Evolutionary conservation across 2,113 vertebrate genomes (phyloP), one percentile per base, ranked within the genome.

Genomic region (Corydoras sp.): DNA sequence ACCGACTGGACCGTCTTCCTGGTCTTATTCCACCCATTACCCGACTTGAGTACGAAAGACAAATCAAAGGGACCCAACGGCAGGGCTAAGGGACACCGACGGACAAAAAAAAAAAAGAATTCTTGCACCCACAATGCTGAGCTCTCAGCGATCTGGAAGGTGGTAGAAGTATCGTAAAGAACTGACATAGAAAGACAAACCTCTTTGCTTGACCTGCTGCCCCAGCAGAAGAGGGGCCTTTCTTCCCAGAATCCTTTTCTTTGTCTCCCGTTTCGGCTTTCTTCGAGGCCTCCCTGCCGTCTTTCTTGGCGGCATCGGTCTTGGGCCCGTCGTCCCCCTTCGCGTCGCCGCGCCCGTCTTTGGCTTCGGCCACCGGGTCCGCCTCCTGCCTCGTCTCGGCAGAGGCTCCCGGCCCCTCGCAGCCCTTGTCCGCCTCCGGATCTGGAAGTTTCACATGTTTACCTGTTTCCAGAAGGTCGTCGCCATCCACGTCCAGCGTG

Each of bases 111-210:
- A 76, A 9, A 92, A 89, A 87, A 75, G 86, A 92, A 89, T 86
- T 95, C 95, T 96, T 95, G 94, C 93, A 97, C 93, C 93, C 94
- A 95, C 94, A 98, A 95, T 93, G 95, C 84, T 94, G 94, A 90
- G 91, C 93, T 94, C 94, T 92, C 94, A 99, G 92, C 89, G 95
- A 94, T 95, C 91, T 95, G 95, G 94, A 90, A 96, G 92, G 94
- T 94, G 92, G 95, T 93, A 99, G 89, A 91, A 94, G 79, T 73
- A 80, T 80, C 76, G 93, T 95, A 98, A 98, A 97, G 92, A 98
- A 99, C 96, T 93, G 95, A 99, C 96, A 99, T 98, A 99, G 95
- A 99, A 99, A 98, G 94, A 99, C 97, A 96, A 99, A 99, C 97
- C 97, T 99, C 97, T 98, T 99, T 95, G 93, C 96, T 98, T 97